Base-by-base conservation (phyloP, 2,797 vertebrate genomes). In the Pipistrellus nathusii region DNA sequence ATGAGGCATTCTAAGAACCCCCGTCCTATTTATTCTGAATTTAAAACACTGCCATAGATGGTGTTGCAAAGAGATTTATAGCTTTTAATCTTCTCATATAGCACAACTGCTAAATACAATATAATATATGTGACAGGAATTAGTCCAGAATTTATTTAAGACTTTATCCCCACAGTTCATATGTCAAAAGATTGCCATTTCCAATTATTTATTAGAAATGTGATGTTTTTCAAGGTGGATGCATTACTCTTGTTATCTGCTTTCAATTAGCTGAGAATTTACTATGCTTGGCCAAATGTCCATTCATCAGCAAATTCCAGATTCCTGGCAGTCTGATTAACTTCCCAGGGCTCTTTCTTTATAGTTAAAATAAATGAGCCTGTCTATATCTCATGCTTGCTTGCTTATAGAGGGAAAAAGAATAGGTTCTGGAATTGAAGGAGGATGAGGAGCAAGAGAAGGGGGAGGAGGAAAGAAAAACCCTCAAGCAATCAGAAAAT, bases 241-340 rank as follows among this genome's bases (percentile, higher is more conserved):
- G 97, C 96, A 98, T 98, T 98, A 97, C 96, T 98, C 97, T 97
- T 91, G 95, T 98, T 98, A 98, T 98, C 98, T 98, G 98, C 97
- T 98, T 98, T 98, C 98, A 98, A 98, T 98, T 98, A 98, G 97
- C 96, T 97, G 97, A 98, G 98, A 98, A 98, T 98, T 98, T 97
- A 97, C 97, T 98, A 86, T 97, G 97, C 98, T 98, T 97, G 97
- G 97, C 97, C 98, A 98, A 98, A 98, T 98, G 96, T 98, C 96
- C 98, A 98, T 98, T 98, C 97, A 98, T 98, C 98, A 98, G 98
- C 97, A 98, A 98, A 98, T 98, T 98, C 97, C 97, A 98, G 97
- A 98, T 98, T 98, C 96, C 97, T 98, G 97, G 97, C 98, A 98
- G 96, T 96, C 97, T 98, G 90, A 98, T 97, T 97, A 98, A 98